phyloP scores from a whole-genome alignment of 2,888 invertebrate species.

The Clitarchus hookeri region DNA sequence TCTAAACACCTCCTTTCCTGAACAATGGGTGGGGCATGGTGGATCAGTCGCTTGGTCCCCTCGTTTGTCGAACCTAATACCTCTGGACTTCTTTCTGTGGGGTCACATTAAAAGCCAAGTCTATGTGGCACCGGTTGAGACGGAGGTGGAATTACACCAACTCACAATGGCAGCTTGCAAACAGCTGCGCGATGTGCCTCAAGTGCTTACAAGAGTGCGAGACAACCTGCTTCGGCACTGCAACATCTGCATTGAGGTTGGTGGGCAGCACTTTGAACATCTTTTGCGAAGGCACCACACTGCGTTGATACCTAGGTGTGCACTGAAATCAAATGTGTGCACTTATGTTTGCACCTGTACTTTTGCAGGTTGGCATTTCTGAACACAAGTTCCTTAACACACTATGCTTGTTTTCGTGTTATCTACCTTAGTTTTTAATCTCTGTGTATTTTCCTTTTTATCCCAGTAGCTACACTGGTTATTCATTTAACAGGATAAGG shows the following conservation, averaged over 20 bases:
- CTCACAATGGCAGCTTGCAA: neutral
- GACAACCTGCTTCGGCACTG: neutral
- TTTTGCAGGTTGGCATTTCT: no score
- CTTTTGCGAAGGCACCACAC: neutral
- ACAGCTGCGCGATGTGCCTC: neutral
- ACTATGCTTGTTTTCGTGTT: no score
- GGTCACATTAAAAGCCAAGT: neutral
- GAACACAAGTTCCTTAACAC: no score
- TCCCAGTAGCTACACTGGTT: no score
- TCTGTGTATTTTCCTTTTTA: no score
- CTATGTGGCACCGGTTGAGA: neutral
- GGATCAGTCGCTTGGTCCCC: neutral
- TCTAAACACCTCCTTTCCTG: neutral
- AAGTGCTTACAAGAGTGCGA: neutral
- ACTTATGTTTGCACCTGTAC: no score
- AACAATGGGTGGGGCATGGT: neutral
- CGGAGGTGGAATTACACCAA: neutral
- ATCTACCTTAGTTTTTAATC: no score
- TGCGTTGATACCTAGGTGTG: no score
- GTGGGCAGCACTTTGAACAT: neutral
- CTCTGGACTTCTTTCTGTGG: neutral
- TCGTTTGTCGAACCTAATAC: neutral
- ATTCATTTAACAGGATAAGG: no score
- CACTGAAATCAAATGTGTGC: no score
- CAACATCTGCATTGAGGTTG: neutral